Conservation (phyloP, 2,888 invertebrate genomes). For the Drosophila conformis region DNA sequence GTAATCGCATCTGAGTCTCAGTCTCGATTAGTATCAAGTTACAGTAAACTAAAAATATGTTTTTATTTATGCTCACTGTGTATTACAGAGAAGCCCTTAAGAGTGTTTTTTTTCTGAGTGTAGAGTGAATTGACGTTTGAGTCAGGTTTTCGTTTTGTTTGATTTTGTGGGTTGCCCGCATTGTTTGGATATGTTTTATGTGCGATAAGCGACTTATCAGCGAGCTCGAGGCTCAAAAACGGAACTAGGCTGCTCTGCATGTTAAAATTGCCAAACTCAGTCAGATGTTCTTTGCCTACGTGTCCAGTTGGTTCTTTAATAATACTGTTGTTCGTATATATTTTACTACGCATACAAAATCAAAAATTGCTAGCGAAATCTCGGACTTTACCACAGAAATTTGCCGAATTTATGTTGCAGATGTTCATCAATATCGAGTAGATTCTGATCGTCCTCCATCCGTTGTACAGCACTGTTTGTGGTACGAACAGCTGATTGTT, state of each 20-base stretch:
- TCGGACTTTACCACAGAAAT: background rate
- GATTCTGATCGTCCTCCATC: background rate
- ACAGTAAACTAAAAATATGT: background rate
- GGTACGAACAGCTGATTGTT: slow-evolving; percentile 11
- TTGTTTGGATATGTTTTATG: slow-evolving; percentile 26
- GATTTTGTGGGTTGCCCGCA: slow-evolving; percentile 31
- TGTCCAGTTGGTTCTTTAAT: slow-evolving; percentile 20
- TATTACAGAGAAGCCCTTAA: background rate
- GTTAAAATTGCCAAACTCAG: slow-evolving; percentile 28
- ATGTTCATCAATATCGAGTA: background rate
- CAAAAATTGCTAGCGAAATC: background rate
- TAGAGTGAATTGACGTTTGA: slow-evolving; percentile 25
- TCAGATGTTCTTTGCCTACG: slow-evolving; percentile 27
- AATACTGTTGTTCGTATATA: slow-evolving; percentile 15
- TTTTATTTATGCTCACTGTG: background rate
- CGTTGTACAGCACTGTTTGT: slow-evolving; percentile 2
- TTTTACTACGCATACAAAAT: slow-evolving; percentile 24
- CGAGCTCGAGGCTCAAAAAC: background rate
- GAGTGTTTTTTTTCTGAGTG: background rate
- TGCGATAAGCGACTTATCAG: slow-evolving; percentile 45
- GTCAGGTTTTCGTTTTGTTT: slow-evolving; percentile 18
- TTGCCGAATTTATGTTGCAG: background rate
- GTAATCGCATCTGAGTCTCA: background rate
- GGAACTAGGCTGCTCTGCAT: slow-evolving; percentile 5
- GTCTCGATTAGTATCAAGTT: background rate